A percentile compares a stretch with the other conserved stretches of the same genome.
Conservation (phyloP, 2,888 invertebrate genomes). For the Conus canariensis region DNA sequence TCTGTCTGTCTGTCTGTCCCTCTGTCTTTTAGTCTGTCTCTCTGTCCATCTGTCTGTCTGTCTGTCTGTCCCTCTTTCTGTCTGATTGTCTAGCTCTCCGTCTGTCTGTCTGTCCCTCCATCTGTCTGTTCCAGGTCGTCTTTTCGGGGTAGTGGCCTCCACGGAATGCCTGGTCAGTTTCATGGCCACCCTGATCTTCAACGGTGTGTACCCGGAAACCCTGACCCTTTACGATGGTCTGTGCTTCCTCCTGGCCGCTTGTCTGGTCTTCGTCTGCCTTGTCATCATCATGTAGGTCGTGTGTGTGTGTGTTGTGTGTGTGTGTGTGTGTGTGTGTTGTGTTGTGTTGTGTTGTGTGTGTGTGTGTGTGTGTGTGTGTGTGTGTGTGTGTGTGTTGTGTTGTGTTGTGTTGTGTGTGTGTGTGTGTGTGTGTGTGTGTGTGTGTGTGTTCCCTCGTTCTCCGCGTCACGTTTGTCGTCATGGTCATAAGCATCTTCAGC, state of each 20-base stretch:
- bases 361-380: background rate
- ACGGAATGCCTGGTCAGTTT: conserved; percentile 78
- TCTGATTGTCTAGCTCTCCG: background rate
- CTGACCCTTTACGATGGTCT: conserved; percentile 75
- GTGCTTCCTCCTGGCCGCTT: conserved; percentile 59
- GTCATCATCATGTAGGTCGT: conserved; percentile 38
- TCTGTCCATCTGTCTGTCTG: background rate
- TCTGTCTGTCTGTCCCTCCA: background rate
- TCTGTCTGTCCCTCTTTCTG: background rate
- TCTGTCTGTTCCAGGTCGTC: conserved; percentile 47
- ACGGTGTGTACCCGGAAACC: conserved; percentile 74
- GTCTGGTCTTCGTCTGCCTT: conserved; percentile 34
- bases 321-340: background rate
- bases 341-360: no score
- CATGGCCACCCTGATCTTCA: conserved; percentile 77
- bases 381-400: no score
- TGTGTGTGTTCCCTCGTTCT: no score
- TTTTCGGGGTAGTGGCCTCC: conserved; percentile 75
- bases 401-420: no score
- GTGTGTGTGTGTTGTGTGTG: background rate
- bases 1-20: background rate
- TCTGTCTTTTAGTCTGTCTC: background rate
- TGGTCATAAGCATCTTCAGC: no score
- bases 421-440: no score
- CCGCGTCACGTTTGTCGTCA: no score